Evolutionary conservation across 2,888 invertebrate species (phyloP).

Genomic region (Podotricha telesiphe): DNA sequence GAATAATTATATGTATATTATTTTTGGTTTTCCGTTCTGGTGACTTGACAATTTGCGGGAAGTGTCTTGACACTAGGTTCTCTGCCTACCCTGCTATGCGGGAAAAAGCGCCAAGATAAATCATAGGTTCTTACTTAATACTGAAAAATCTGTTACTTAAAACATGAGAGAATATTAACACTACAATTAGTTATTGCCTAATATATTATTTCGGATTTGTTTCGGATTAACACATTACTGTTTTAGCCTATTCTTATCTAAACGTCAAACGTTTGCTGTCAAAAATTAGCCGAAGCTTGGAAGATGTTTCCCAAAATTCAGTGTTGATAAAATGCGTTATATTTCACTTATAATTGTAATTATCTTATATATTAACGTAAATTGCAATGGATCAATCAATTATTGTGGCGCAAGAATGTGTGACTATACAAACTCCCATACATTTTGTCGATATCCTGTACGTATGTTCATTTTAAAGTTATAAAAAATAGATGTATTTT

Average conservation of each 20-base stretch:
- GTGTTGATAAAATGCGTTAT: conserved; percentile 55
- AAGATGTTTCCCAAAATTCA: conserved; percentile 56
- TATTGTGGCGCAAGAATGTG: conserved; percentile 74
- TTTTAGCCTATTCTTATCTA: background rate
- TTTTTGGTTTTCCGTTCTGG: too few relatives aligned
- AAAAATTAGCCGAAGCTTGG: conserved; percentile 13
- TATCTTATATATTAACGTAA: conserved; percentile 37
- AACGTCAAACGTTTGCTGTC: conserved; percentile 8
- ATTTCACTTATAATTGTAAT: conserved; percentile 34
- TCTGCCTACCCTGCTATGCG: too few relatives aligned
- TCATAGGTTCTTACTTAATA: too few relatives aligned
- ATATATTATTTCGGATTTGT: too few relatives aligned
- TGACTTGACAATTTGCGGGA: too few relatives aligned
- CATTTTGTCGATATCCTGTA: conserved; percentile 68
- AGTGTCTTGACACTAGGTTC: too few relatives aligned
- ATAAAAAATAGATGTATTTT: too few relatives aligned
- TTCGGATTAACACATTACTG: background rate
- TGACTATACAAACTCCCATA: conserved; percentile 61
- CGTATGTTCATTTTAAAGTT: conserved; percentile 46
- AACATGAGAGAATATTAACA: too few relatives aligned
- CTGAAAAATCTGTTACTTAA: too few relatives aligned
- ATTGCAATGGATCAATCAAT: conserved; percentile 51
- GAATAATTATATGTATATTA: too few relatives aligned
- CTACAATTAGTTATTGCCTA: too few relatives aligned
- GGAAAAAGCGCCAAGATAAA: too few relatives aligned